Conservation (phyloP, 2,888 invertebrate species). For the Nebria brevicollis region DNA sequence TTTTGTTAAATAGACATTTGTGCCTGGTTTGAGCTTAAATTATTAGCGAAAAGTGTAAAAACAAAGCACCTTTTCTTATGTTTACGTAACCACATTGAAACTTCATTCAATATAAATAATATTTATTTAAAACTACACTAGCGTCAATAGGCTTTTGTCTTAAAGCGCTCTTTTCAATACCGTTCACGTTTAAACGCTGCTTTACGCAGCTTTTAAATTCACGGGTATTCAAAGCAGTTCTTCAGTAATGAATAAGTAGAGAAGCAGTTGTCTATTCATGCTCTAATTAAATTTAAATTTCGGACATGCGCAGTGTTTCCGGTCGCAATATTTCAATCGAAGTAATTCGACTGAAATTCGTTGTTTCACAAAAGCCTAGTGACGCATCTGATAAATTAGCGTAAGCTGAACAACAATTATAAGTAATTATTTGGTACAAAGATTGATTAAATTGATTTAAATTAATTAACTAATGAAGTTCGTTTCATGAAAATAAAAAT, state of each 20-base stretch:
- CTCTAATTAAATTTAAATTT: no score
- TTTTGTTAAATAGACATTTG: background rate
- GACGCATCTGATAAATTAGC: background rate
- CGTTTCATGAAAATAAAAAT: background rate
- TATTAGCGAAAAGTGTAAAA: background rate
- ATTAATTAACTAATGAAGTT: background rate
- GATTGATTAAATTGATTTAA: conserved; percentile 2
- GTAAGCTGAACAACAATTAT: background rate
- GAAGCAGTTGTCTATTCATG: no score
- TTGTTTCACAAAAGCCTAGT: background rate
- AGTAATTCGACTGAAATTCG: no score
- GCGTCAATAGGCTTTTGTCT: background rate
- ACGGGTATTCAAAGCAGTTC: no score
- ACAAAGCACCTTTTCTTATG: background rate
- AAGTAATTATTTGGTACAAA: conserved; percentile 12
- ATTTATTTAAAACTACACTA: background rate
- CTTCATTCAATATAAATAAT: background rate
- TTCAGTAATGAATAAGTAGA: no score
- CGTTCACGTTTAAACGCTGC: no score
- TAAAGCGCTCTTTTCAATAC: background rate
- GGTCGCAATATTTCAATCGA: no score
- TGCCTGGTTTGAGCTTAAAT: background rate
- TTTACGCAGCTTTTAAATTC: no score
- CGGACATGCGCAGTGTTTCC: no score
- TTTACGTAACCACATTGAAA: background rate